phyloP scores from a whole-genome alignment of 1,140 invertebrate genomes.

The Proctacanthus coquilletti region DNA sequence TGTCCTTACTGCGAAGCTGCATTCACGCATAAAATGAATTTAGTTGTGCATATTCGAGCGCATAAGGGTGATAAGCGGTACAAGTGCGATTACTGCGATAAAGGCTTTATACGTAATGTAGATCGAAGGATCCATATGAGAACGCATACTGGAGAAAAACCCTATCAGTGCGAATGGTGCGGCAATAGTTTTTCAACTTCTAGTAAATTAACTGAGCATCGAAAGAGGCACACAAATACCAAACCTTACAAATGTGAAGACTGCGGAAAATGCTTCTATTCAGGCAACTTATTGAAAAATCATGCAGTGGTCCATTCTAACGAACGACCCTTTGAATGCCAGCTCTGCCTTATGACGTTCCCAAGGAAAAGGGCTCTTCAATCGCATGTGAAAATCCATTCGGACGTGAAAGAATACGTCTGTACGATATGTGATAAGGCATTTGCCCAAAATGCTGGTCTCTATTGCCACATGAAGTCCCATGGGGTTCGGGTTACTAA shows the following conservation, averaged over 20 bases:
- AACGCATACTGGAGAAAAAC: constrained; percentile 42
- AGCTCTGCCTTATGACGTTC: constrained; percentile 31
- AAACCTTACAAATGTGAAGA: constrained; percentile 11
- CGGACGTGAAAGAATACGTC: constrained; percentile 36
- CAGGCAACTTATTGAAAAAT: constrained; percentile 22
- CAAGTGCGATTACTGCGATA: constrained; percentile 35
- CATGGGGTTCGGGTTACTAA: too few relatives aligned
- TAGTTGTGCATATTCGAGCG: constrained; percentile 20
- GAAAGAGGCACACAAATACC: constrained; percentile 6
- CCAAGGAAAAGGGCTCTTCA: constrained; percentile 22
- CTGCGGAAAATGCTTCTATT: constrained; percentile 23
- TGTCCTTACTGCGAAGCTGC: constrained; percentile 21
- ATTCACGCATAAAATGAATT: constrained; percentile 24
- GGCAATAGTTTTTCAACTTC: constrained; percentile 13
- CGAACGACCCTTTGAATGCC: constrained; percentile 33
- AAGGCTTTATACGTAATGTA: constrained; percentile 40
- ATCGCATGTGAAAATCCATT: constrained; percentile 25
- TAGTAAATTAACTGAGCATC: constrained; percentile 7
- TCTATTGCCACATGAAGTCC: constrained; percentile 34
- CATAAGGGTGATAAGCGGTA: constrained; percentile 34
- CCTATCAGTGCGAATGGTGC: constrained; percentile 35
- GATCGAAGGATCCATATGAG: constrained; percentile 40
- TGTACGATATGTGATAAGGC: constrained; percentile 36
- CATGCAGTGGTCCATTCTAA: constrained; percentile 32
- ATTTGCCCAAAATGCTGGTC: constrained; percentile 42